Percentiles rank a stretch among this genome's conserved stretches.
Conservation (phyloP, 1,140 invertebrate genomes). For the Acromyrmex charruanus region DNA sequence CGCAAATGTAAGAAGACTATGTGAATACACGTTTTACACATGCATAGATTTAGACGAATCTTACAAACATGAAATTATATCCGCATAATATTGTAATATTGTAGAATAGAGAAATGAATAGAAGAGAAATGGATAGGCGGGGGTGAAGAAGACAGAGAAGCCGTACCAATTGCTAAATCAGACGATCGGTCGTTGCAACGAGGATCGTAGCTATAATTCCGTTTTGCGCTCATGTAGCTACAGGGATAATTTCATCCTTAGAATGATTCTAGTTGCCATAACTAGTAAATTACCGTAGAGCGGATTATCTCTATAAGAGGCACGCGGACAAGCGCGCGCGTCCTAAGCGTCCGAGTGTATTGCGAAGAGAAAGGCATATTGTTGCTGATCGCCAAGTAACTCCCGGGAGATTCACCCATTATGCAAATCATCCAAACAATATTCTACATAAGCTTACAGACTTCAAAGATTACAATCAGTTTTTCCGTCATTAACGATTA, state of each 20-base stretch:
- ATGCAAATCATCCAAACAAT: conserved; percentile 52
- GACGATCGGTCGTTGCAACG: conserved; percentile 7
- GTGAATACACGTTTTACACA: conserved; percentile 15
- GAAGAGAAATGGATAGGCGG: neutral
- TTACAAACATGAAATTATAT: conserved; percentile 39
- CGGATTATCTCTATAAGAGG: conserved; percentile 52
- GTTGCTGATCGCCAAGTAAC: conserved; percentile 53
- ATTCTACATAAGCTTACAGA: conserved; percentile 45
- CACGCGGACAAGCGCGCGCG: conserved; percentile 14
- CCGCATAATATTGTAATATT: conserved; percentile 40
- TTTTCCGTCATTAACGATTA: conserved; percentile 57
- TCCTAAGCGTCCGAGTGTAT: conserved; percentile 37
- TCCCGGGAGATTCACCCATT: conserved; percentile 50
- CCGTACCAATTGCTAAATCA: conserved; percentile 40
- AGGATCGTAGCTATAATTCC: conserved; percentile 36
- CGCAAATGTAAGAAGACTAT: conserved; percentile 15
- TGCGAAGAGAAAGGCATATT: conserved; percentile 64
- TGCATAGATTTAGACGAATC: conserved; percentile 22
- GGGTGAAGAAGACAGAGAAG: conserved; percentile 15
- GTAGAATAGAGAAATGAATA: conserved; percentile 8
- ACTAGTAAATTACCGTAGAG: conserved; percentile 54
- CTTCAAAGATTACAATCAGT: conserved; percentile 41
- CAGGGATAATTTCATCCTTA: conserved; percentile 60
- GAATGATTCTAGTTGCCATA: conserved; percentile 59
- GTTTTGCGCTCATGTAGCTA: conserved; percentile 36